phyloP scores from a whole-genome alignment of 2,888 invertebrate species.

The Harpalus rufipes region DNA sequence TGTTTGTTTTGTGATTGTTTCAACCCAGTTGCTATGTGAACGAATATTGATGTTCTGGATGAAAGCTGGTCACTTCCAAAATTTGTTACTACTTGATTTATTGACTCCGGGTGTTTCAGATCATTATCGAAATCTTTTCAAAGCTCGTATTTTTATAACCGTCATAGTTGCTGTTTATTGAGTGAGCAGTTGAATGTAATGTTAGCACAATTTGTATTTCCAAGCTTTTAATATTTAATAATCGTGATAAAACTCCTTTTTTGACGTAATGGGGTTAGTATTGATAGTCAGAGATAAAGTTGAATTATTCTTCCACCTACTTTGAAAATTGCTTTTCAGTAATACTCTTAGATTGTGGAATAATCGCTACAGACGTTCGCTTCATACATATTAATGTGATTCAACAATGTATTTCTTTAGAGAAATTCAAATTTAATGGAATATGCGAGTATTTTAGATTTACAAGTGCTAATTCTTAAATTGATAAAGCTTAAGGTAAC shows the following conservation, averaged over 20 bases:
- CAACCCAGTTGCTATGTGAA: conserved; percentile 48
- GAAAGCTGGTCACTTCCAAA: background rate
- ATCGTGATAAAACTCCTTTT: background rate
- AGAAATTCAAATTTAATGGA: too few relatives aligned
- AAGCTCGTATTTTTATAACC: background rate
- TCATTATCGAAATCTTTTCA: background rate
- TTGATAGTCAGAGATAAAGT: background rate
- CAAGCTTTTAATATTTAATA: conserved; percentile 26
- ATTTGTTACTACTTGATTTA: conserved; percentile 21
- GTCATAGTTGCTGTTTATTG: background rate
- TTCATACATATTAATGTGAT: background rate
- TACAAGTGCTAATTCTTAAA: too few relatives aligned
- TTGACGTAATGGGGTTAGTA: conserved; percentile 22
- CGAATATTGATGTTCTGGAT: conserved; percentile 55
- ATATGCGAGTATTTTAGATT: too few relatives aligned
- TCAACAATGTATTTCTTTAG: too few relatives aligned
- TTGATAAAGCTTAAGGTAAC: too few relatives aligned
- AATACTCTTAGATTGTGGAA: background rate
- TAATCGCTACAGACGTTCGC: background rate
- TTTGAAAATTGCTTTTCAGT: conserved; percentile 18
- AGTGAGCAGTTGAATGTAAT: conserved; percentile 6
- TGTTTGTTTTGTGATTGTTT: conserved; percentile 56
- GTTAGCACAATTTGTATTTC: conserved; percentile 14
- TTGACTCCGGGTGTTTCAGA: conserved; percentile 28
- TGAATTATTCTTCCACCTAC: conserved; percentile 8